A percentile compares a stretch with the other conserved stretches of the same genome.
These are phyloP conservation scores for Syngnathus rostellatus DNA, from an alignment of 2,797 vertebrate species.

Conservation along the genomic window DNA sequence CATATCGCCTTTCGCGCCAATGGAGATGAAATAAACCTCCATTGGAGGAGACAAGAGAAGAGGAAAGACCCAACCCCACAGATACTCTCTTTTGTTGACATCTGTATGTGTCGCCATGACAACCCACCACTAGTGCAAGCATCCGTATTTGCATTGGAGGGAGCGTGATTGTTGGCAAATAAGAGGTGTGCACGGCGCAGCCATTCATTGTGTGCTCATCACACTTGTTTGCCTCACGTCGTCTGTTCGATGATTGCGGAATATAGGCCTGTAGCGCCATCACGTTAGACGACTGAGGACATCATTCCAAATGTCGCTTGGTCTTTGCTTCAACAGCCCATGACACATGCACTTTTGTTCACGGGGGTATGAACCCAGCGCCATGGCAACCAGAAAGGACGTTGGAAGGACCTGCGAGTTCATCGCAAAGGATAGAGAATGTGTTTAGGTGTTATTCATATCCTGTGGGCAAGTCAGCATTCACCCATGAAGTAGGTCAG, in stretches of 20 bases:
- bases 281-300: neutral
- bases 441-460: conserved; percentile 42
- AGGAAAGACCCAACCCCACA: neutral
- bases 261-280: neutral
- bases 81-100: conserved; percentile 47
- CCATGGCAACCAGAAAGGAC: conserved; percentile 31
- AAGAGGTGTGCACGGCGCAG: conserved; percentile 8
- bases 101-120: conserved; percentile 50
- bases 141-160: conserved; percentile 15
- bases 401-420: conserved; percentile 29
- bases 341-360: conserved; percentile 30
- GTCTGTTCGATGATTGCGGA: neutral
- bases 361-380: conserved; percentile 18
- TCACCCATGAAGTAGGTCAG: conserved; percentile 68
- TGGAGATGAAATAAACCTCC: conserved; percentile 57
- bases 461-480: conserved; percentile 61
- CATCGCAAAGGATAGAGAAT: conserved; percentile 29
- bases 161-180: conserved; percentile 19
- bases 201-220: neutral
- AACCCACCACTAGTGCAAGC: conserved; percentile 18
- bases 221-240: neutral
- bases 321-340: conserved; percentile 24
- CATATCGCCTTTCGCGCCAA: conserved; percentile 60
- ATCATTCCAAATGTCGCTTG: conserved; percentile 23
- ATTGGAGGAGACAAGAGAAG: conserved; percentile 48